Conservation (phyloP, 2,888 invertebrate genomes). For the Nomada lathburiana region DNA sequence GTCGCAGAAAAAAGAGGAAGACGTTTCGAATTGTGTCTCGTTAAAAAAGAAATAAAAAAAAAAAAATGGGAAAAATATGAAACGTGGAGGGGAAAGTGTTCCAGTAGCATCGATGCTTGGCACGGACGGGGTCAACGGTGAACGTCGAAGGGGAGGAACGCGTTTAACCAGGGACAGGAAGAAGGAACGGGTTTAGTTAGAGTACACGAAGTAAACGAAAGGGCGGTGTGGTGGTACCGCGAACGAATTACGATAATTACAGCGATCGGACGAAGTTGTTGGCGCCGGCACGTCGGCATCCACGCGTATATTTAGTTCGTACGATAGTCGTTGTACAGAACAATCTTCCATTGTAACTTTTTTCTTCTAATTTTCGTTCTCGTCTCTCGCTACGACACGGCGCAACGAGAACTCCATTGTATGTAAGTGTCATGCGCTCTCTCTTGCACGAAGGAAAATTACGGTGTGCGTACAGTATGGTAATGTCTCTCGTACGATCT, state of each 20-base stretch:
- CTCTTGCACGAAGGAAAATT: neutral
- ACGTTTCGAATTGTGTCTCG: too few species aligned
- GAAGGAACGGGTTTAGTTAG: neutral
- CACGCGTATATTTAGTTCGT: constrained; percentile 62
- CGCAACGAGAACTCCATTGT: constrained; percentile 31
- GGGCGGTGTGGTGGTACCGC: constrained; percentile 14
- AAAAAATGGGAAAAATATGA: neutral
- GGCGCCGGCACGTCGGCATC: constrained; percentile 50
- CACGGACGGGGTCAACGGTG: constrained; percentile 36
- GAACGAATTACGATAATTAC: neutral
- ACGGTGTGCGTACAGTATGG: too few species aligned
- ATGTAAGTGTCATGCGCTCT: constrained; percentile 22
- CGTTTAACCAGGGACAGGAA: constrained; percentile 10
- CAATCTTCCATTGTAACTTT: constrained; percentile 74
- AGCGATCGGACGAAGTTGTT: constrained; percentile 28
- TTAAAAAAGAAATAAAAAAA: neutral
- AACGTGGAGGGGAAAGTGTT: constrained; percentile 20
- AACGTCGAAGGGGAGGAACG: constrained; percentile 13
- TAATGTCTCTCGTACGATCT: too few species aligned
- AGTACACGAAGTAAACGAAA: constrained; percentile 7
- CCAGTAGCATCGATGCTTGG: constrained; percentile 40
- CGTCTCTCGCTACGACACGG: constrained; percentile 49
- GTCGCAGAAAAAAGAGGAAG: too few species aligned
- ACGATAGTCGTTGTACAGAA: constrained; percentile 73
- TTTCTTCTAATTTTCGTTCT: constrained; percentile 57